Evolutionary conservation across 1,140 invertebrate genomes (phyloP), one percentile per base, ranked within the genome.

Genomic region (Hydropsyche tenuis): DNA sequence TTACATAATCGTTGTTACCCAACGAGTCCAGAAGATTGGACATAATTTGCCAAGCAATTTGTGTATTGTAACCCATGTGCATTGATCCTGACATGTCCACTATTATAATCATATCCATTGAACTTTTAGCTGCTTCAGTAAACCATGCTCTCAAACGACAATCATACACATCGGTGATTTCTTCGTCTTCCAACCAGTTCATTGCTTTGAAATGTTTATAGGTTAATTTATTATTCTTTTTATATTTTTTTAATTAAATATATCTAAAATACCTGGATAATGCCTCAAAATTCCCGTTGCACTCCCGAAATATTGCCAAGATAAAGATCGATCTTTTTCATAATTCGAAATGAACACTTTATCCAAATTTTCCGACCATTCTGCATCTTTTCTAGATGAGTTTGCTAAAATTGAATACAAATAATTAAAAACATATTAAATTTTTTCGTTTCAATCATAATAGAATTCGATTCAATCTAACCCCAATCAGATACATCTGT

Each of bases 1-100:
- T 98, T 75, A 99, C 97, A 85, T 96, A 99, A 84, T 99, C 98
- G 85, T 99, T 98, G 82, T 98, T 96, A 72, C 94, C 96, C 23
- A 99, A 89, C 0, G 98, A 99, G 77, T 99, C 96, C 65, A 99
- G 86, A 74, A 99, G 97, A 78, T 96, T 96, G 69, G 94, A 91
- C 46, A 98, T 94, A 18, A 98, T 94, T 79, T 97, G 95, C 80
- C 92, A 92, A 3, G 97, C 96, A 73, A 99, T 98, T 83, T 96
- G 93, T 80, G 93, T 90, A 75, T 96, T 87, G 78, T 95, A 89
- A 4, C 97, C 97, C 45, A 92, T 97, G 3, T 3, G 3, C 96
- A 99, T 99, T 37, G 97, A 99, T 20, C 98, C 98, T 79, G 95
- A 95, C 27, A 89, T 90, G 83, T 99, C 98, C 37, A 99, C 88